Conservation (phyloP, 2,888 invertebrate genomes). For the Hypomecis atomaria region DNA sequence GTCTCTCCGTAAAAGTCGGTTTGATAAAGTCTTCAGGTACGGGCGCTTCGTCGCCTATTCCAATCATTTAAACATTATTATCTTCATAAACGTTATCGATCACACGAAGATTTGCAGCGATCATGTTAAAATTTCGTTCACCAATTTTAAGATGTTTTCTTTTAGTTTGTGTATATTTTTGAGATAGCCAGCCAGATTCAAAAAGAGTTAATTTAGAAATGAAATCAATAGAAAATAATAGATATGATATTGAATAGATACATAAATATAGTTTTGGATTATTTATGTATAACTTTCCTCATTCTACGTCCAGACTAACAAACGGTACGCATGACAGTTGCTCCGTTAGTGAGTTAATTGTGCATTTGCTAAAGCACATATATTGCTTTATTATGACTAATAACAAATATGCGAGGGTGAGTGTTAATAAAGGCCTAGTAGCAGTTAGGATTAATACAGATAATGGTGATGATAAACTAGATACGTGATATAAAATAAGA, state of each 20-base stretch:
- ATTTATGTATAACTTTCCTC: conserved; percentile 58
- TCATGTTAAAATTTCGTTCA: conserved; percentile 44
- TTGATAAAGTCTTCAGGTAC: conserved; percentile 97
- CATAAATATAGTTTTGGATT: conserved; percentile 61
- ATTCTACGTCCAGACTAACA: conserved; percentile 62
- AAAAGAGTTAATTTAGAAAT: conserved; percentile 74
- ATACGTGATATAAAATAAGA: conserved; percentile 21
- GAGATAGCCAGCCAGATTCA: conserved; percentile 51
- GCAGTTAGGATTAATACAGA: conserved; percentile 52
- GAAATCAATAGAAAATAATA: conserved; percentile 64
- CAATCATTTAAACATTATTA: conserved; percentile 61
- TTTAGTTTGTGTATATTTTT: conserved; percentile 64
- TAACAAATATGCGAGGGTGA: conserved; percentile 58
- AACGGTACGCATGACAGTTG: conserved; percentile 84
- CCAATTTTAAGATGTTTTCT: conserved; percentile 83
- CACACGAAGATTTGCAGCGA: conserved; percentile 68
- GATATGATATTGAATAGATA: conserved; percentile 63
- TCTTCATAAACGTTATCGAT: conserved; percentile 46
- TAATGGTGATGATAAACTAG: conserved; percentile 44
- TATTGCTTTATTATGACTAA: conserved; percentile 61
- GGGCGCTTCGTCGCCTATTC: conserved; percentile 96
- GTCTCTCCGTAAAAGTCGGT: conserved; percentile 99
- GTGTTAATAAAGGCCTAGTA: conserved; percentile 64
- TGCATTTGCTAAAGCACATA: conserved; percentile 77
- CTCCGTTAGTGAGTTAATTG: conserved; percentile 69